A percentile compares a stretch with the other conserved stretches of the same genome.
Conservation (phyloP, 2,888 invertebrate genomes). For the Hofmannophila pseudospretella region DNA sequence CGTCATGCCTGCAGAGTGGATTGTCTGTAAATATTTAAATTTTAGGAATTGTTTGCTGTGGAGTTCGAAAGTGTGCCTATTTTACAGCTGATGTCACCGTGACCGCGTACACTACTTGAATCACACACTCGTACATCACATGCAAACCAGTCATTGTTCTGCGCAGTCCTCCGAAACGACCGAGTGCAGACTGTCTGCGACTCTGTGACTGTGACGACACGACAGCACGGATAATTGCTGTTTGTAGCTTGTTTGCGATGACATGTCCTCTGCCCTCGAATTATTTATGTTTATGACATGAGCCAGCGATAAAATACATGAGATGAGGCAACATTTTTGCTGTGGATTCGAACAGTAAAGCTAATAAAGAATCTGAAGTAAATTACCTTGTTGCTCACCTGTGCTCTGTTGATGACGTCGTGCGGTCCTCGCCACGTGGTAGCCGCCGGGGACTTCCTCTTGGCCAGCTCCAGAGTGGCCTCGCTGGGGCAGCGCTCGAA, state of each 20-base stretch:
- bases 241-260: slow-evolving; percentile 18
- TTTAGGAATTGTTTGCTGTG: background rate
- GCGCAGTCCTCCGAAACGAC: slow-evolving; percentile 1
- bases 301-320: too few relatives aligned
- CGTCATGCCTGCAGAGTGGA: too few relatives aligned
- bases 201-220: slow-evolving; percentile 12
- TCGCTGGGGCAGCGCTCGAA: slow-evolving; percentile 94
- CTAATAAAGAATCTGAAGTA: too few relatives aligned
- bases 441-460: slow-evolving; percentile 77
- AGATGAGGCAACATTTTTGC: too few relatives aligned
- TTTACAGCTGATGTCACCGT: slow-evolving; percentile 38
- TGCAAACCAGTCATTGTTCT: slow-evolving; percentile 2
- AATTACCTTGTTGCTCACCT: slow-evolving; percentile 41
- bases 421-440: slow-evolving; percentile 77
- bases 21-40: background rate
- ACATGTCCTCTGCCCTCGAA: slow-evolving; percentile 10
- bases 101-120: slow-evolving; percentile 24
- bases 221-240: slow-evolving; percentile 17
- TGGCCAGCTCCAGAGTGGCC: slow-evolving; percentile 80
- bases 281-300: slow-evolving; percentile 12
- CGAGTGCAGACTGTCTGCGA: background rate
- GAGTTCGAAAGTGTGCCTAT: slow-evolving; percentile 11
- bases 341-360: too few relatives aligned
- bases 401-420: slow-evolving; percentile 75
- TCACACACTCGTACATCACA: slow-evolving; percentile 25